These are phyloP conservation scores for Drosophila infuscata DNA, from an alignment of 2,888 invertebrate genomes.

Conservation along the genomic window DNA sequence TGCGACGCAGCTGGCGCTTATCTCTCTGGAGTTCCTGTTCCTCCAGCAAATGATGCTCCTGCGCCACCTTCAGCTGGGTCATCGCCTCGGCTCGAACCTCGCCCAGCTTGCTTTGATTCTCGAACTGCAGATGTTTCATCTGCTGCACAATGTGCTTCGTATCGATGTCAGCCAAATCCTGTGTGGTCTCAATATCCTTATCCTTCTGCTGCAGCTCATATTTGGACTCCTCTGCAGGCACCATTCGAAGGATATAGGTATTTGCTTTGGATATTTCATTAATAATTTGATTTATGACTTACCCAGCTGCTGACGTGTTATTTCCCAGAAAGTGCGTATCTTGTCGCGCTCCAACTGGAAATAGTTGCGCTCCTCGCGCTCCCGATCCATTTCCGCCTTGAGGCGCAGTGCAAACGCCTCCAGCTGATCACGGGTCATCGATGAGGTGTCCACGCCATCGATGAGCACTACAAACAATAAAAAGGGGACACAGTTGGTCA, in stretches of 20 bases:
- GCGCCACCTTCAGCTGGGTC: constrained; percentile 92
- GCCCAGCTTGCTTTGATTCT: constrained; percentile 94
- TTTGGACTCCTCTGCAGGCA: constrained; percentile 84
- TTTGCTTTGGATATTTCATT: neutral
- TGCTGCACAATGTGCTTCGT: constrained; percentile 96
- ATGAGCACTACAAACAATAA: constrained; percentile 86
- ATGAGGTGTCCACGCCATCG: constrained; percentile 96
- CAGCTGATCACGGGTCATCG: constrained; percentile 96
- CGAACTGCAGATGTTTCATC: constrained; percentile 96
- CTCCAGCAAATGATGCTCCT: constrained; percentile 92
- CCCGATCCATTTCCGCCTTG: constrained; percentile 96
- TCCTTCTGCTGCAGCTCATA: constrained; percentile 89
- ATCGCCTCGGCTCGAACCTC: constrained; percentile 94
- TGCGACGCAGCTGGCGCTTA: constrained; percentile 86
- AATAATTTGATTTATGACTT: constrained; percentile 85
- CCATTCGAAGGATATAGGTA: neutral
- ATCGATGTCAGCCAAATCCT: constrained; percentile 94
- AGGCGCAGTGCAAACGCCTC: constrained; percentile 94
- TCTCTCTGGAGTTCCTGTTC: constrained; percentile 90
- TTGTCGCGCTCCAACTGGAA: constrained; percentile 98
- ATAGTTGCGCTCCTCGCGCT: constrained; percentile 97
- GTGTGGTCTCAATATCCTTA: constrained; percentile 94
- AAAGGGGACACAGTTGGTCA: neutral
- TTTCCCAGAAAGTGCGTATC: constrained; percentile 97
- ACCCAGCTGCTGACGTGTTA: constrained; percentile 94